phyloP scores from a whole-genome alignment of 2,113 vertebrate genomes.

The Paramisgurnus dabryanus region DNA sequence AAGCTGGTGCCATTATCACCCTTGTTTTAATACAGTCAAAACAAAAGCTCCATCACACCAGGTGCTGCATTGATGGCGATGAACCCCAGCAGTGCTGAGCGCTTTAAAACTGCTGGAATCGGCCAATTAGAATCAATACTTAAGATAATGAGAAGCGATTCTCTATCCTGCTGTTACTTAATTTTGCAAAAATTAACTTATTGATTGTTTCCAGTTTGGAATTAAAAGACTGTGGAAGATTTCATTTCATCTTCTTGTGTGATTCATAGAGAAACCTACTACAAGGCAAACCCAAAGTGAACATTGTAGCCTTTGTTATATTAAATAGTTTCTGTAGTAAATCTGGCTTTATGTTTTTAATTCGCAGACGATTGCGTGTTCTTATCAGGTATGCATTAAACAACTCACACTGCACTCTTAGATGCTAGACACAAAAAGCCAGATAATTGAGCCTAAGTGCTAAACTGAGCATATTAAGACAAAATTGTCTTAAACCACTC shows the following conservation, averaged over 20 bases:
- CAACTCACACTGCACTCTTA: conserved; percentile 4
- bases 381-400: conserved; percentile 10
- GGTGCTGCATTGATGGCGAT: not conserved
- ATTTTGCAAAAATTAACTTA: conserved; percentile 30
- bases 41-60: not conserved
- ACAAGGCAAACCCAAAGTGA: not conserved
- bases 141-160: conserved; percentile 33
- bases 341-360: not conserved
- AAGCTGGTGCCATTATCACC: not conserved
- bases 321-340: not conserved
- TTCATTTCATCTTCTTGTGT: not conserved
- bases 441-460: conserved; percentile 42
- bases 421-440: conserved; percentile 27
- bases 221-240: not conserved
- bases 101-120: conserved; percentile 13
- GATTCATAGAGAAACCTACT: not conserved
- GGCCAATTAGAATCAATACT: conserved; percentile 35
- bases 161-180: conserved; percentile 33
- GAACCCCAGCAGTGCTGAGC: conserved; percentile 18
- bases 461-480: conserved; percentile 31
- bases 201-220: conserved; percentile 30
- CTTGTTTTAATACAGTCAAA: conserved; percentile 21
- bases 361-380: conserved; percentile 2
- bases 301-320: not conserved
- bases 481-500: conserved; percentile 37